A percentile compares a stretch with the other conserved stretches of the same genome.
These are phyloP conservation scores for Brotogeris chrysoptera DNA, from an alignment of 2,797 vertebrate genomes.

Conservation along the genomic window DNA sequence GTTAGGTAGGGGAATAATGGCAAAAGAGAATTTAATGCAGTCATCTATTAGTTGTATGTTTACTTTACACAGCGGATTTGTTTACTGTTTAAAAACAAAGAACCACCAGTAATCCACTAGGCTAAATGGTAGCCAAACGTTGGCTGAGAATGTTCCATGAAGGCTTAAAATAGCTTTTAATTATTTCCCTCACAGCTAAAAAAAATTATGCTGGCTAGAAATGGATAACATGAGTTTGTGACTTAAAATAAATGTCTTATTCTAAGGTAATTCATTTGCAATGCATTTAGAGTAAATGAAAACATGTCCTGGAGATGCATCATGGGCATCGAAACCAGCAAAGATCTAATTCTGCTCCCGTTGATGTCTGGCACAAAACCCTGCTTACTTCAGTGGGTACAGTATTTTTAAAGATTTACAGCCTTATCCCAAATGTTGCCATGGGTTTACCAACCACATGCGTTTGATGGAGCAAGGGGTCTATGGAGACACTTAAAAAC, in stretches of 20 bases:
- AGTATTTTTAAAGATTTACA: neutral
- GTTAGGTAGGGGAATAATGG: neutral
- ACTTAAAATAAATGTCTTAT: neutral
- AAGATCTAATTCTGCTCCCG: neutral
- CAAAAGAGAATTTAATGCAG: neutral
- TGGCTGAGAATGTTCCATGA: neutral
- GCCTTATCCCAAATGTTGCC: neutral
- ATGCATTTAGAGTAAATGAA: neutral
- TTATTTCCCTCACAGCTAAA: neutral
- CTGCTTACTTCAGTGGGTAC: neutral
- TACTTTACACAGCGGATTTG: neutral
- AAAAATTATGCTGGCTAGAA: neutral
- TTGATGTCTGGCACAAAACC: neutral
- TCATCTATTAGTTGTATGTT: neutral
- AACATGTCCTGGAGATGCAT: neutral
- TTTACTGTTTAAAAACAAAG: neutral
- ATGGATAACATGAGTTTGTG: neutral
- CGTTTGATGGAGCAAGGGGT: neutral
- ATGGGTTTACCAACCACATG: neutral
- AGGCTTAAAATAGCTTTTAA: neutral
- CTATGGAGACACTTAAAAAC: neutral
- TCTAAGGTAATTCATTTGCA: neutral
- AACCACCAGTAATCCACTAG: neutral
- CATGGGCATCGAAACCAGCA: neutral
- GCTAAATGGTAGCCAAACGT: neutral